Evolutionary conservation across 2,888 invertebrate species (phyloP).

Genomic region (Lasius platythorax): DNA sequence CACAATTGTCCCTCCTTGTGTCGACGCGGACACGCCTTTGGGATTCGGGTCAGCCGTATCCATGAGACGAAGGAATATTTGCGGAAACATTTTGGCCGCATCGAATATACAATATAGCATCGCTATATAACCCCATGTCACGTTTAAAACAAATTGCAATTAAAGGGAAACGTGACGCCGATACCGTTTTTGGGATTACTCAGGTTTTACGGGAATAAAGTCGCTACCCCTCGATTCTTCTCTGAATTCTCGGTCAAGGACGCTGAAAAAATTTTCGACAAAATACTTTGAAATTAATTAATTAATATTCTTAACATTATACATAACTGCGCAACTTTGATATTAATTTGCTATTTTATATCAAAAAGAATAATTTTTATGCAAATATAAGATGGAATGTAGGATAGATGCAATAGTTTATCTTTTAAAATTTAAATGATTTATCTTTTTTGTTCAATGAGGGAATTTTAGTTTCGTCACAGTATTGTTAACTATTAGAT

Average conservation of each 20-base stretch:
- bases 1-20: slow-evolving; percentile 40
- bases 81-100: slow-evolving; percentile 33
- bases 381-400: not conserved
- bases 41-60: slow-evolving; percentile 49
- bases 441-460: not conserved
- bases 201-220: slow-evolving; percentile 25
- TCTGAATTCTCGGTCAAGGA: slow-evolving; percentile 57
- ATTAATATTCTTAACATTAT: not conserved
- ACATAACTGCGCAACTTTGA: not conserved
- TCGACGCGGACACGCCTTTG: slow-evolving; percentile 41
- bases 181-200: slow-evolving; percentile 31
- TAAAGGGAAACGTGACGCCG: slow-evolving; percentile 73
- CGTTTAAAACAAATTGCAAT: slow-evolving; percentile 72
- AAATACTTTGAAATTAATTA: slow-evolving; percentile 9
- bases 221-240: not conserved
- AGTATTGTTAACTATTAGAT: not conserved
- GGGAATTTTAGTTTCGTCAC: not conserved
- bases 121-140: not conserved
- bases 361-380: not conserved
- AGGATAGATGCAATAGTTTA: not conserved
- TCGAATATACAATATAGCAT: slow-evolving; percentile 51
- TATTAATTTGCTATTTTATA: not conserved
- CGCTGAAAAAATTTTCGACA: slow-evolving; percentile 17
- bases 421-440: not conserved
- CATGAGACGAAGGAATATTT: not conserved